Conservation (phyloP, 23 tunicate genomes). For the Aplidium turbinatum region DNA sequence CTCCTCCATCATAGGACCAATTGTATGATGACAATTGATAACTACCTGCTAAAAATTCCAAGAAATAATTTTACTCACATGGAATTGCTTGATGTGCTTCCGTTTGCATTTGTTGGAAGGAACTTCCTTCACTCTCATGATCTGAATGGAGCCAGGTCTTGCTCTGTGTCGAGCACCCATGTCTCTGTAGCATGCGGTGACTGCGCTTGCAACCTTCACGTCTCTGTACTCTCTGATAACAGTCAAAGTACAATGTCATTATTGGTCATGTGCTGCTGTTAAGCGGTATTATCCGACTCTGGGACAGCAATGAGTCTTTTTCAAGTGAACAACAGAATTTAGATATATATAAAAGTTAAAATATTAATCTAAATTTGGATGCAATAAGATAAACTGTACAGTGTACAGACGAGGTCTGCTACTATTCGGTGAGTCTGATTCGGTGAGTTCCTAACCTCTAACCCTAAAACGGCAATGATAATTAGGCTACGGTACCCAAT, state of each 20-base stretch:
- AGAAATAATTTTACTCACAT: slow-evolving; percentile 45
- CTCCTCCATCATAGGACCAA: not conserved
- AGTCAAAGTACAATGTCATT: not conserved
- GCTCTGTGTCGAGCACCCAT: slow-evolving; percentile 98
- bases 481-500: no score
- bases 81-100: slow-evolving; percentile 86
- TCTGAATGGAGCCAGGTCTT: slow-evolving; percentile 93
- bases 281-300: no score
- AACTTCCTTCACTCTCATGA: slow-evolving; percentile 88
- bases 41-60: not conserved
- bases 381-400: no score
- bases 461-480: no score
- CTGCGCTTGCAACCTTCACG: slow-evolving; percentile 92
- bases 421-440: no score
- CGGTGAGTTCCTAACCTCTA: no score
- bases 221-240: slow-evolving; percentile 86
- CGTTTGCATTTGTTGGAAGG: slow-evolving; percentile 72
- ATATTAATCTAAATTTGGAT: no score
- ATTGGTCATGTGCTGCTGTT: no score
- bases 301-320: no score
- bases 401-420: no score
- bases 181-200: slow-evolving; percentile 94
- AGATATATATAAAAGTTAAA: no score
- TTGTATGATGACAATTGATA: not conserved
- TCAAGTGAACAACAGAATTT: no score